phyloP scores from a whole-genome alignment of 2,113 vertebrate genomes.

The Heteronetta atricapilla region DNA sequence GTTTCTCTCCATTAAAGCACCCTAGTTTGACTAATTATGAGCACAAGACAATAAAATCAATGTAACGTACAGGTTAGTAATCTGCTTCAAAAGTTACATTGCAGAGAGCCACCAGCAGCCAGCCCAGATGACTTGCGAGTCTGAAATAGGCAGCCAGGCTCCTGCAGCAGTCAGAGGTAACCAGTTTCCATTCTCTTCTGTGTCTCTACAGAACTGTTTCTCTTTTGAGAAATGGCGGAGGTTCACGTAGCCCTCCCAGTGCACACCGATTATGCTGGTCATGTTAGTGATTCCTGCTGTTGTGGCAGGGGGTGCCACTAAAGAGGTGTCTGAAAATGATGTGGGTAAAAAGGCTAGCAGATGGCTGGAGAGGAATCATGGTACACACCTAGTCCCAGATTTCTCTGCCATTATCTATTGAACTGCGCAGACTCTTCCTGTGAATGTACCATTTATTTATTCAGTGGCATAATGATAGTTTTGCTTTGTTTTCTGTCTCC shows the following conservation, averaged over 20 bases:
- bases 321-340: background rate
- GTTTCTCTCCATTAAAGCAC: background rate
- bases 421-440: background rate
- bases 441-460: background rate
- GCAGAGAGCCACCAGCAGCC: background rate
- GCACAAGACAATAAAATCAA: background rate
- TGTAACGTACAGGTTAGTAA: background rate
- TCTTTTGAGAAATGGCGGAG: background rate
- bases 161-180: background rate
- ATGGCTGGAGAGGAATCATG: background rate
- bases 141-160: background rate
- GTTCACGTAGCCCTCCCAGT: background rate
- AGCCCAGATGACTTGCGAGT: background rate
- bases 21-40: background rate
- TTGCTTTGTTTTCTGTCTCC: background rate
- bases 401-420: background rate
- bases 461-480: background rate
- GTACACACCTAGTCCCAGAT: background rate
- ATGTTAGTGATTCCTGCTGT: background rate
- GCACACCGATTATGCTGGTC: too few species aligned
- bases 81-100: background rate
- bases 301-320: background rate
- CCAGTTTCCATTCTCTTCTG: background rate
- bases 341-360: background rate
- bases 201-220: background rate